Percentiles rank a stretch among this genome's conserved stretches.
These are phyloP conservation scores for Leptinotarsa tumamoca DNA, from an alignment of 2,888 invertebrate genomes.

Conservation along the genomic window DNA sequence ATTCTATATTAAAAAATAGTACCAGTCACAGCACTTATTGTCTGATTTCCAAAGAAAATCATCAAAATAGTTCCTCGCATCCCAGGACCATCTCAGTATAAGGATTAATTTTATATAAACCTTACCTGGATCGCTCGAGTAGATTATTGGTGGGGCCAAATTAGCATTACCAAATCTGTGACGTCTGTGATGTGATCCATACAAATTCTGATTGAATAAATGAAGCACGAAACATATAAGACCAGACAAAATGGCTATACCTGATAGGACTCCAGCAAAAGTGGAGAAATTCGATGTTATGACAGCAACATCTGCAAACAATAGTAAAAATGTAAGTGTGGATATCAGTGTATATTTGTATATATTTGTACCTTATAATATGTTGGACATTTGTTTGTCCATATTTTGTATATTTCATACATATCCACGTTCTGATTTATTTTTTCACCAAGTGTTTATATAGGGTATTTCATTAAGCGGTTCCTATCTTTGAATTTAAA, in stretches of 20 bases:
- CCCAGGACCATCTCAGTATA: neutral
- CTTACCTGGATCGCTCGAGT: slow-evolving; percentile 87
- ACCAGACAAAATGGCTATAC: slow-evolving; percentile 86
- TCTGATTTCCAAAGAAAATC: neutral
- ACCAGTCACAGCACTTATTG: no score
- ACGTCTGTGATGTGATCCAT: slow-evolving; percentile 67
- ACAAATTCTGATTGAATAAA: slow-evolving; percentile 79
- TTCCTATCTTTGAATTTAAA: no score
- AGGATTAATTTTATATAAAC: neutral
- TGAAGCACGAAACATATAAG: slow-evolving; percentile 91
- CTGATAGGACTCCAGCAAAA: slow-evolving; percentile 85
- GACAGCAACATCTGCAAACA: slow-evolving; percentile 78
- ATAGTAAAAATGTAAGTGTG: slow-evolving; percentile 8
- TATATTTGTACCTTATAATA: no score
- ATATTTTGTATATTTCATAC: no score
- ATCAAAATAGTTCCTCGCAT: neutral
- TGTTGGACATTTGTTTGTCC: no score
- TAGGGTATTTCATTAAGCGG: no score
- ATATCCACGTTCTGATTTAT: no score
- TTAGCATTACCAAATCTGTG: slow-evolving; percentile 87
- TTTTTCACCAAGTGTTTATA: no score
- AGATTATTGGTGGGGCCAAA: slow-evolving; percentile 85
- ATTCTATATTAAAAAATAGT: no score
- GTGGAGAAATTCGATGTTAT: slow-evolving; percentile 86
- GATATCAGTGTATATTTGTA: no score